phyloP scores from a whole-genome alignment of 1,140 invertebrate genomes.

The Hormaphis cornu region DNA sequence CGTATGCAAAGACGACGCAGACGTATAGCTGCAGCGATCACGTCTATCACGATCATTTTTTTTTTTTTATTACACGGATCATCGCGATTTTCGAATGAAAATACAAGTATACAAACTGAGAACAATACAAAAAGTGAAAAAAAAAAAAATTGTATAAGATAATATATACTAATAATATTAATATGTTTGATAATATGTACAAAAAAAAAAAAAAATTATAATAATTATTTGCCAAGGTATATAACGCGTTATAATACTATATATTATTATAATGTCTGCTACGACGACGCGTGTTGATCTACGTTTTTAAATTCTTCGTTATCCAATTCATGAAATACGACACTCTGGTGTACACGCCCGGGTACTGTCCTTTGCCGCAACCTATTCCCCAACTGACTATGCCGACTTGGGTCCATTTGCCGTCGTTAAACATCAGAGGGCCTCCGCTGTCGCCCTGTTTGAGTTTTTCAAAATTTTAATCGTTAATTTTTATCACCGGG shows the following conservation, averaged over 20 bases:
- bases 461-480: too few species aligned
- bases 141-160: slow-evolving; percentile 6
- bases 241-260: not conserved
- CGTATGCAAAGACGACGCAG: not conserved
- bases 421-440: slow-evolving; percentile 71
- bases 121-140: slow-evolving; percentile 12
- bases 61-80: not conserved
- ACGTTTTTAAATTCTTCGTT: slow-evolving; percentile 54
- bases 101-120: not conserved
- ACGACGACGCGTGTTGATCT: too few species aligned
- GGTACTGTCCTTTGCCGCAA: slow-evolving; percentile 81
- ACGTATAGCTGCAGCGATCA: not conserved
- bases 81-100: not conserved
- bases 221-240: slow-evolving; percentile 5
- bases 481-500: too few species aligned
- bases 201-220: not conserved
- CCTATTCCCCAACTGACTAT: slow-evolving; percentile 90
- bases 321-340: slow-evolving; percentile 71
- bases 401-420: slow-evolving; percentile 73
- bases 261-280: too few species aligned
- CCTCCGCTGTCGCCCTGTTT: slow-evolving; percentile 82
- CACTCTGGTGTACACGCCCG: slow-evolving; percentile 76
- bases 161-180: slow-evolving; percentile 4
- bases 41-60: not conserved
- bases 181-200: not conserved